A percentile compares a stretch with the other conserved stretches of the same genome.
Evolutionary conservation across 2,113 vertebrate species (phyloP).

Genomic region (Catharus minimus): DNA sequence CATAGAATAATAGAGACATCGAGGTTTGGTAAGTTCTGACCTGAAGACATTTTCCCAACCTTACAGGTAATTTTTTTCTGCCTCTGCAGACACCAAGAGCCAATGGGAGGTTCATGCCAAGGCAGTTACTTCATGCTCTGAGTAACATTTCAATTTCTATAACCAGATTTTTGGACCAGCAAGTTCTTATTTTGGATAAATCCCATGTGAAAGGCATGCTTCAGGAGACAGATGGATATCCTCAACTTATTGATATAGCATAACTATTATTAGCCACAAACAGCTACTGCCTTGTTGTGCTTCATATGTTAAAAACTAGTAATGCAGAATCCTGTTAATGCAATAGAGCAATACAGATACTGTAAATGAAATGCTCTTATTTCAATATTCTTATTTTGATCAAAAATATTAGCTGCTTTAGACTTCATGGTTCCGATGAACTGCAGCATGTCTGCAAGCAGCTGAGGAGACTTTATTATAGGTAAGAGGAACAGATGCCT

Average conservation of each 20-base stretch:
- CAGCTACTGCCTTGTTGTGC: background rate
- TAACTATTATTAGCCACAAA: background rate
- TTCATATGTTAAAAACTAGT: background rate
- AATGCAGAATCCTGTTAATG: background rate
- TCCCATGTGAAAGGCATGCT: background rate
- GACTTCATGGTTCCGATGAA: background rate
- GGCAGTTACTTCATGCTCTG: background rate
- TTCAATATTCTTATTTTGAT: background rate
- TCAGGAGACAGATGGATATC: background rate
- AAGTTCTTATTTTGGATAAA: constrained; percentile 9
- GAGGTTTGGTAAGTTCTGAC: background rate
- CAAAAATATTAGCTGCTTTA: background rate
- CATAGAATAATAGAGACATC: background rate
- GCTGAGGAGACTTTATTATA: background rate
- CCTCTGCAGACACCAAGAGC: background rate
- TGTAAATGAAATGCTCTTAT: background rate
- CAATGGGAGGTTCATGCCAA: background rate
- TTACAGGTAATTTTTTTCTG: background rate
- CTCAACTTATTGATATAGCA: background rate
- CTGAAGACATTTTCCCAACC: background rate
- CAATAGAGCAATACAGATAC: background rate
- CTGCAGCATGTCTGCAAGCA: background rate
- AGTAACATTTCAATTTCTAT: constrained; percentile 2
- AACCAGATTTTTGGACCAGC: background rate
- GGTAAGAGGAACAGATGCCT: background rate